phyloP scores from a whole-genome alignment of 2,797 vertebrate species.

The Pipistrellus kuhlii region DNA sequence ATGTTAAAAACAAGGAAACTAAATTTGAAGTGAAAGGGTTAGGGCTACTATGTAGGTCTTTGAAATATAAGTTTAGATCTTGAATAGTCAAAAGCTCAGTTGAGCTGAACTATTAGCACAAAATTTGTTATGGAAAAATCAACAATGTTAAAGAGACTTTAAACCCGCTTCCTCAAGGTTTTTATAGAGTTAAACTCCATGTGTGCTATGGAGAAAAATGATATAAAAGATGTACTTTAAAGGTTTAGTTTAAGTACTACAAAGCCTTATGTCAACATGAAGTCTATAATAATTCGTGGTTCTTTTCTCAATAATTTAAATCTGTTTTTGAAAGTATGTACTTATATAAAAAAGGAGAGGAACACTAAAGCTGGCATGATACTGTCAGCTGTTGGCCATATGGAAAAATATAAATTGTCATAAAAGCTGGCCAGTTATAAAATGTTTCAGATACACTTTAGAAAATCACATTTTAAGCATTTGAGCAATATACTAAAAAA shows the following conservation, averaged over 20 bases:
- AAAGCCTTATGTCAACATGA: slow-evolving; percentile 63
- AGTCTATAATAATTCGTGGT: slow-evolving; percentile 71
- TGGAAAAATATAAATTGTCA: slow-evolving; percentile 89
- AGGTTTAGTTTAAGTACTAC: slow-evolving; percentile 68
- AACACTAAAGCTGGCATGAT: slow-evolving; percentile 85
- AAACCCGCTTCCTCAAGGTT: not conserved
- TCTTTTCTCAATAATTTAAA: slow-evolving; percentile 80
- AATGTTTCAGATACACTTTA: slow-evolving; percentile 86
- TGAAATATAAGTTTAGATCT: not conserved
- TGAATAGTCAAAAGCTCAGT: not conserved
- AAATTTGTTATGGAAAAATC: slow-evolving; percentile 53
- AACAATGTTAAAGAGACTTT: slow-evolving; percentile 11
- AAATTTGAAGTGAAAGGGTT: not conserved
- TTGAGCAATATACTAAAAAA: slow-evolving; percentile 83
- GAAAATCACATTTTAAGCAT: slow-evolving; percentile 87
- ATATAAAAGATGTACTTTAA: slow-evolving; percentile 14
- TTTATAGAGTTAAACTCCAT: slow-evolving; percentile 31
- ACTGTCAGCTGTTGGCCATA: slow-evolving; percentile 87
- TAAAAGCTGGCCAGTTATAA: slow-evolving; percentile 87
- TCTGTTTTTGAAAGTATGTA: slow-evolving; percentile 85
- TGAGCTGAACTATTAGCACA: not conserved
- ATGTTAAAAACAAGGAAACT: slow-evolving; percentile 36
- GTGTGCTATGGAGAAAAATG: slow-evolving; percentile 29
- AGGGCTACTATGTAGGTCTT: not conserved
- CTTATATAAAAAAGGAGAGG: slow-evolving; percentile 85